Evolutionary conservation across 1,140 invertebrate genomes (phyloP), one percentile per base, ranked within the genome.

Genomic region (Chironomus tepperi): DNA sequence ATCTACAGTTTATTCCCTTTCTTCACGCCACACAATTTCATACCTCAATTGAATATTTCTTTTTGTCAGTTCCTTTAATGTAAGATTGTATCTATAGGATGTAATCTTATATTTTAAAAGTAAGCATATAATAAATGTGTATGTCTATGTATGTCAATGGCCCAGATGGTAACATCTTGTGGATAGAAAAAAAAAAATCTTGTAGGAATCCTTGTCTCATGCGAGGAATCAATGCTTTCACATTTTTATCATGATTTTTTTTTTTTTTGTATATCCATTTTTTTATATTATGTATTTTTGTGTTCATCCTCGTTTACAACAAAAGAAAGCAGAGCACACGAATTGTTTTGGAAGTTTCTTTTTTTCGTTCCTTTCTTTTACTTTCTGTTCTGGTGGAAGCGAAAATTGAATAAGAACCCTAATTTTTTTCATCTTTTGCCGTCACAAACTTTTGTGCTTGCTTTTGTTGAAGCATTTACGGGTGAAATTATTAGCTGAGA

Each of bases 401-500:
- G 6, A 19, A 70, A 70, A 70, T 70, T 70, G 65, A 70, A 70
- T 70, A 70, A 70, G 65, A 70, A 70, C 65, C 65, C 65, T 19
- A 70, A 70, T 70, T 70, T 70, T 67, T 19, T 70, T 70, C 65
- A 70, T 70, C 65, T 70, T 70, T 70, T 70, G 65, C 65, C 65
- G 65, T 70, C 65, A 70, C 19, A 70, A 18, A 34, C 24, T 34
- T 34, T 34, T 5, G 1, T 70, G 15, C 5, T n/a, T 15, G 8
- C 12, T n/a, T n/a, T n/a, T 57, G 47, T n/a, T 57, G 47, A 8
- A n/a, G 3, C 47, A n/a, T 47, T n/a, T n/a, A n/a, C 43, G 24
- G 24, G 24, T 34, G 24, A 34, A 34, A 34, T 5, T 34, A 5
- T 34, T 34, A 34, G 24, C 24, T 34, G 24, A 34, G 5, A 34